phyloP scores from a whole-genome alignment of 2,888 invertebrate genomes.

The Tupiocoris notatus region DNA sequence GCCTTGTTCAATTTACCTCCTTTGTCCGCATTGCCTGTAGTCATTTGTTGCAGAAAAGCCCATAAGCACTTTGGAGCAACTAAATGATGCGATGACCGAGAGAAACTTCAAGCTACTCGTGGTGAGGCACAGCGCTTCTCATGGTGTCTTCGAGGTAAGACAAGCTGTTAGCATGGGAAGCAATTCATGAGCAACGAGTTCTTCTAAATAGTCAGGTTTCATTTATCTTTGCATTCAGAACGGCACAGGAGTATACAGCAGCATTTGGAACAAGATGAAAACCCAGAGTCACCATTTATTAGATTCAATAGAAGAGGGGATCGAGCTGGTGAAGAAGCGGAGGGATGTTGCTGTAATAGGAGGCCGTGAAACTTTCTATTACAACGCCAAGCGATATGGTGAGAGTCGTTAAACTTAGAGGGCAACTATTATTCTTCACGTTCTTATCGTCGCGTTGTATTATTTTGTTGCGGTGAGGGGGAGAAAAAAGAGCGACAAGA shows the following conservation, averaged over 20 bases:
- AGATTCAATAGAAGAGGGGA: slow-evolving; percentile 66
- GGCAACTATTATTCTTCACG: too few species aligned
- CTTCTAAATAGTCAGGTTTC: not conserved
- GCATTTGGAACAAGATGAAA: slow-evolving; percentile 67
- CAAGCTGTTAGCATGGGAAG: too few species aligned
- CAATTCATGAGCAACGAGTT: too few species aligned
- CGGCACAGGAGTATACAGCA: slow-evolving; percentile 71
- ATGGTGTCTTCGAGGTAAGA: slow-evolving; percentile 65
- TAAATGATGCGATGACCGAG: slow-evolving; percentile 66
- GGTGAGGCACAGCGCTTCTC: slow-evolving; percentile 70
- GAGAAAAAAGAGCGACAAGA: too few species aligned
- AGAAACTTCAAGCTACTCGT: slow-evolving; percentile 67
- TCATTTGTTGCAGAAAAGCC: slow-evolving; percentile 64
- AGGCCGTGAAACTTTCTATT: slow-evolving; percentile 72
- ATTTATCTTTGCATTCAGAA: slow-evolving; percentile 58
- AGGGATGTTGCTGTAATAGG: slow-evolving; percentile 66
- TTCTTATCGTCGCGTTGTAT: too few species aligned
- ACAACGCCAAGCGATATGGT: slow-evolving; percentile 74
- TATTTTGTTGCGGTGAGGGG: too few species aligned
- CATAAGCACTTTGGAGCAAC: slow-evolving; percentile 64
- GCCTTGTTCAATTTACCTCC: too few species aligned
- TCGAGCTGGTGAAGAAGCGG: slow-evolving; percentile 63
- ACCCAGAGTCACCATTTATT: slow-evolving; percentile 59
- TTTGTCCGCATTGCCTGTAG: too few species aligned
- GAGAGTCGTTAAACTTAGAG: too few species aligned